Evolutionary conservation across 1,140 invertebrate genomes (phyloP).

Genomic region (Platorchestia sp.): DNA sequence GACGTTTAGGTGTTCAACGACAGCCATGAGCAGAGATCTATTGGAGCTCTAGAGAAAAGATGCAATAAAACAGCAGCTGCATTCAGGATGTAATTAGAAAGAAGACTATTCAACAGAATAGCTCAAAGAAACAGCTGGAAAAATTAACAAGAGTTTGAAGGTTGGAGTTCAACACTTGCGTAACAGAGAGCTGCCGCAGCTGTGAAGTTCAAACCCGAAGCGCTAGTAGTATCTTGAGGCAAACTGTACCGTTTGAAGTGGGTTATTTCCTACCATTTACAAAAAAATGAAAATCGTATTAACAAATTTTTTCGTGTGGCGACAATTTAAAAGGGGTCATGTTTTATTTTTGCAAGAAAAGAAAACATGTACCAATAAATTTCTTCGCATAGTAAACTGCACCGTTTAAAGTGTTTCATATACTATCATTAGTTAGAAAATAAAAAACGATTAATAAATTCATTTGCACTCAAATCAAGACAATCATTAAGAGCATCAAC

Average conservation of each 20-base stretch:
- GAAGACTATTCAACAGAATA: background rate
- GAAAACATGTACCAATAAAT: too few relatives aligned
- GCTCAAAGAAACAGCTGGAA: background rate
- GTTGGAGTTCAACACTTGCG: background rate
- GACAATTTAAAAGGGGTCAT: too few relatives aligned
- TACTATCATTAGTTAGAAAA: too few relatives aligned
- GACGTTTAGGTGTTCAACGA: background rate
- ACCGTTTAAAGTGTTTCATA: too few relatives aligned
- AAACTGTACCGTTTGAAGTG: background rate
- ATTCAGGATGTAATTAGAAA: background rate
- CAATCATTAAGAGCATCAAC: too few relatives aligned
- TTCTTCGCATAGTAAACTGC: too few relatives aligned
- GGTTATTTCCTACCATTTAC: too few relatives aligned
- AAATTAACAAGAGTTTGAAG: background rate
- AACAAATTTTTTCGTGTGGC: too few relatives aligned
- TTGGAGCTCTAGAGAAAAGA: background rate
- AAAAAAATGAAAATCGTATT: too few relatives aligned
- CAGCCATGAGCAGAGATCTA: background rate
- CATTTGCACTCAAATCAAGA: too few relatives aligned
- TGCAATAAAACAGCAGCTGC: background rate
- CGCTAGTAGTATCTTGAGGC: background rate
- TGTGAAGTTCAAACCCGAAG: background rate
- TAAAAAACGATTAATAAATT: too few relatives aligned
- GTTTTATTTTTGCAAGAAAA: too few relatives aligned
- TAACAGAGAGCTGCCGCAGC: background rate